A percentile compares a stretch with the other conserved stretches of the same genome.
Conservation (phyloP, 2,797 vertebrate species). For the Parotocinclus haroldoi region DNA sequence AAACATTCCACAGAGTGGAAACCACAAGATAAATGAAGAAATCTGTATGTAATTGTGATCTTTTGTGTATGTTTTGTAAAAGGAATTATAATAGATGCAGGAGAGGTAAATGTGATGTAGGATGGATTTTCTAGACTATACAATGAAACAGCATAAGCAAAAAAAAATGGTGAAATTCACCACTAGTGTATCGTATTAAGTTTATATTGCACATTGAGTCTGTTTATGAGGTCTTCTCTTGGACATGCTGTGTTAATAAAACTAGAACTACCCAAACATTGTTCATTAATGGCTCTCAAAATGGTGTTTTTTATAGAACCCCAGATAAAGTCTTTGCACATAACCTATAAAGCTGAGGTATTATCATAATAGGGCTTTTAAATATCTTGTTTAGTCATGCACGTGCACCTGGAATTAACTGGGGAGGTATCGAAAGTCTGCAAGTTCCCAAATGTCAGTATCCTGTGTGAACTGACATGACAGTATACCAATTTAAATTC, state of each 20-base stretch:
- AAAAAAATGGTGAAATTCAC: background rate
- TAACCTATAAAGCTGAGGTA: too few relatives aligned
- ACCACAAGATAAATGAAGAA: constrained; percentile 1
- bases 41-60: constrained; percentile 1
- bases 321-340: too few relatives aligned
- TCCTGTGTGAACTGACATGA: too few relatives aligned
- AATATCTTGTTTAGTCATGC: too few relatives aligned
- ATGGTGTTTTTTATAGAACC: background rate
- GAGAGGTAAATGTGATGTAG: constrained; percentile 6
- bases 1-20: constrained; percentile 5
- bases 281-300: background rate
- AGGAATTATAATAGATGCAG: constrained; percentile 1
- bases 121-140: background rate
- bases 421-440: too few relatives aligned
- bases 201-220: background rate
- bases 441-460: too few relatives aligned
- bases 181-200: constrained; percentile 2
- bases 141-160: constrained; percentile 6
- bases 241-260: background rate
- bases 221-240: background rate
- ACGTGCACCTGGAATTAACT: too few relatives aligned
- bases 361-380: too few relatives aligned
- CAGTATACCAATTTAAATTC: too few relatives aligned
- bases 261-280: background rate
- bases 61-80: constrained; percentile 21